Percentiles rank a stretch among this genome's conserved stretches.
Evolutionary conservation across 35 echinoderm and acorn worm genomes (phyloP).

Genomic region (Apostichopus japonicus): DNA sequence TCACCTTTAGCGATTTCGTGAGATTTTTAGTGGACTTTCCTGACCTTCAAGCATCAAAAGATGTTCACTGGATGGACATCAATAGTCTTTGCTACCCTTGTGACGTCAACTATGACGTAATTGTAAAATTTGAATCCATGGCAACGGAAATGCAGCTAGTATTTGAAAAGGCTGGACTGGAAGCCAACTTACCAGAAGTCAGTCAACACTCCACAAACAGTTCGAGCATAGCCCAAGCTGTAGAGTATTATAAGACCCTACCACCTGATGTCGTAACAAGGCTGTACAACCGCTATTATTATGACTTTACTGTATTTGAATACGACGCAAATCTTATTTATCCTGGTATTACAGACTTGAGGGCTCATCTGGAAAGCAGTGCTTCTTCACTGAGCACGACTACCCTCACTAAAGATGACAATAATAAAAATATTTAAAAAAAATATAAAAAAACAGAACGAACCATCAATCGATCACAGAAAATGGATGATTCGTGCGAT

Average conservation of each 20-base stretch:
- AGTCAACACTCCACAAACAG: conserved; percentile 48
- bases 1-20: conserved; percentile 35
- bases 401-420: no score
- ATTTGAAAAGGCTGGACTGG: conserved; percentile 22
- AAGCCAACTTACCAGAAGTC: background rate
- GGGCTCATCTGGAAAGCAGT: no score
- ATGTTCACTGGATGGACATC: conserved; percentile 43
- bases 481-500: background rate
- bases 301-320: conserved; percentile 31
- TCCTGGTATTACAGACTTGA: background rate
- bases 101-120: conserved; percentile 48
- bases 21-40: conserved; percentile 36
- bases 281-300: conserved; percentile 29
- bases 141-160: background rate
- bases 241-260: background rate
- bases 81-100: conserved; percentile 40
- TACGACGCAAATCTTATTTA: conserved; percentile 33
- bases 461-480: conserved; percentile 4
- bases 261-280: background rate
- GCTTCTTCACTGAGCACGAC: no score
- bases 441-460: background rate
- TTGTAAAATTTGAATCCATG: conserved; percentile 58
- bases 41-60: background rate
- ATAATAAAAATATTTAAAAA: no score
- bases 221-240: background rate